A percentile compares a stretch with the other conserved stretches of the same genome.
These are phyloP conservation scores for Ceratina australensis DNA, from an alignment of 1,140 invertebrate genomes.

Conservation along the genomic window DNA sequence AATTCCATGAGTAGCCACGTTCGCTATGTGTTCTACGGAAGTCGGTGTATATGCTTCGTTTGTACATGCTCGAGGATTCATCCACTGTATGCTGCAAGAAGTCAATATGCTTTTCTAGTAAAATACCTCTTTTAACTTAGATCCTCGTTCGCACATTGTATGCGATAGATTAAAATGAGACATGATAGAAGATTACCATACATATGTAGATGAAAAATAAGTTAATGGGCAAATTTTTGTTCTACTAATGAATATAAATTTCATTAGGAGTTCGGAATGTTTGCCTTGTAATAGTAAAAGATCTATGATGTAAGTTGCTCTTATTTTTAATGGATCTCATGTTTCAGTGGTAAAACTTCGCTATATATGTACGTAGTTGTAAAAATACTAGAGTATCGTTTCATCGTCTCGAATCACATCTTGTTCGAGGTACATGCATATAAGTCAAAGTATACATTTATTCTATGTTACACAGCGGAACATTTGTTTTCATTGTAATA, in stretches of 20 bases:
- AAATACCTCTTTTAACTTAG: not conserved
- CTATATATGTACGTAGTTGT: too few species aligned
- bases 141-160: not conserved
- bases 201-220: too few species aligned
- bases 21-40: conserved; percentile 93
- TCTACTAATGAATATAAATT: too few species aligned
- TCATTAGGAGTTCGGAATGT: too few species aligned
- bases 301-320: not conserved
- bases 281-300: not conserved
- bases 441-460: too few species aligned
- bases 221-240: too few species aligned
- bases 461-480: too few species aligned
- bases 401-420: not conserved
- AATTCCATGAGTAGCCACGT: conserved; percentile 93
- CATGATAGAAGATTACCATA: not conserved
- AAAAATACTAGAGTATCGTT: not conserved
- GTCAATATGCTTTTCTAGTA: not conserved
- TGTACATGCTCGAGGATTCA: conserved; percentile 83
- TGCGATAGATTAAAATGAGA: not conserved
- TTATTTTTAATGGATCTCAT: not conserved
- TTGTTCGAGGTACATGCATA: too few species aligned
- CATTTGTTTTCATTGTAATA: too few species aligned
- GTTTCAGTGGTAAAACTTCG: not conserved
- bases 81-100: conserved; percentile 84
- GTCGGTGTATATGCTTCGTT: conserved; percentile 87